Evolutionary conservation across 2,113 vertebrate species (phyloP).

Genomic region (Drymodes brunneopygia): DNA sequence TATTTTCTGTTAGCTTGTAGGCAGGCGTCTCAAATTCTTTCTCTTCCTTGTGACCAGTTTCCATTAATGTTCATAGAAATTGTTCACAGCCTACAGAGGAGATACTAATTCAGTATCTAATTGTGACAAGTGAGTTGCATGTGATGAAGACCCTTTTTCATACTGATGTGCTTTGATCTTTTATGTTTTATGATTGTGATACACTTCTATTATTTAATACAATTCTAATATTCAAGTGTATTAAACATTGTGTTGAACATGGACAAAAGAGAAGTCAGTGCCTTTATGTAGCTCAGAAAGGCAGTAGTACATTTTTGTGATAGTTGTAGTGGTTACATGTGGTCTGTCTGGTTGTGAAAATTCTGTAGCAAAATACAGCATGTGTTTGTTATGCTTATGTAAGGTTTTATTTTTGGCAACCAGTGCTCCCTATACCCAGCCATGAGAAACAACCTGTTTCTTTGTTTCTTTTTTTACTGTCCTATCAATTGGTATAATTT

Average conservation of each 20-base stretch:
- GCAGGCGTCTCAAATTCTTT: not conserved
- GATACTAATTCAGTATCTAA: not conserved
- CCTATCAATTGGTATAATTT: not conserved
- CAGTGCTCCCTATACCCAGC: not conserved
- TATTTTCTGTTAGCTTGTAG: not conserved
- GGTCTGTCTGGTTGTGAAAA: conserved; percentile 16
- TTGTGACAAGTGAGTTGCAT: not conserved
- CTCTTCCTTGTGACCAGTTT: not conserved
- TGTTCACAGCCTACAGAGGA: not conserved
- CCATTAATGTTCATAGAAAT: not conserved
- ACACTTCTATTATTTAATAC: not conserved
- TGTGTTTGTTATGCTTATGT: conserved; percentile 14
- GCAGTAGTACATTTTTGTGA: not conserved
- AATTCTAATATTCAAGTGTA: not conserved
- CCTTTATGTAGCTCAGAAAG: not conserved
- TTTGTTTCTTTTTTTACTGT: not conserved
- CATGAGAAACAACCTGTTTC: not conserved
- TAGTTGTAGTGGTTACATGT: conserved; percentile 12
- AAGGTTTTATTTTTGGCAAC: conserved; percentile 1
- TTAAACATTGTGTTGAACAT: not conserved
- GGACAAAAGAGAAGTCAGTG: not conserved
- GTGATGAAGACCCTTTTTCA: not conserved
- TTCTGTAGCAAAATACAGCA: conserved; percentile 8
- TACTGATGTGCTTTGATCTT: not conserved
- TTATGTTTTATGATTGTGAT: not conserved